Percentiles rank a stretch among this genome's conserved stretches.
phyloP scores from a whole-genome alignment of 2,797 vertebrate genomes.

The Rallus crepitans region DNA sequence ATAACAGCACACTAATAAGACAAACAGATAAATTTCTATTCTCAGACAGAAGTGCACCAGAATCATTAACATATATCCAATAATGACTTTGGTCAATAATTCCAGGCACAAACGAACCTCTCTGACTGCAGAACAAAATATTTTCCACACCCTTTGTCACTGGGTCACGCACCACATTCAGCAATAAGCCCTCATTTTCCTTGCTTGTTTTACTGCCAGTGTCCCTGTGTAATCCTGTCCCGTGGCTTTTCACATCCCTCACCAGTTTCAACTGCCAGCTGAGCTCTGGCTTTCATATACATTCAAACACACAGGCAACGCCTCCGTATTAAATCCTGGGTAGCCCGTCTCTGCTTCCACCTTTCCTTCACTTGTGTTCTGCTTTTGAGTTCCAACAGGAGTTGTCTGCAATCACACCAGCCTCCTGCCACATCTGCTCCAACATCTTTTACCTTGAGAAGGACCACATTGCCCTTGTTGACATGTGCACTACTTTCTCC shows the following conservation, averaged over 20 bases:
- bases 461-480: neutral
- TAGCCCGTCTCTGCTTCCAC: neutral
- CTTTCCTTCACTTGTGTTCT: neutral
- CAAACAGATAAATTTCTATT: neutral
- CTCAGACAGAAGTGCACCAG: neutral
- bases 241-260: neutral
- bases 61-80: neutral
- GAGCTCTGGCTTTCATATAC: neutral
- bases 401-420: neutral
- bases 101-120: neutral
- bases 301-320: neutral
- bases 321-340: neutral
- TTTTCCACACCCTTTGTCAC: neutral
- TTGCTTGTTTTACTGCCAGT: neutral
- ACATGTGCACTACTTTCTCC: neutral
- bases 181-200: neutral
- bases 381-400: neutral
- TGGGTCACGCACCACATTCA: rapidly evolving
- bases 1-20: neutral
- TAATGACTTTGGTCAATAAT: neutral
- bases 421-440: neutral
- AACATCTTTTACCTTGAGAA: neutral
- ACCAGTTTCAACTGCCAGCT: neutral
- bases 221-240: neutral
- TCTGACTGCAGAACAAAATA: neutral